Evolutionary conservation across 2,113 vertebrate species (phyloP), one percentile per base, ranked within the genome.

Genomic region (Paracanthobrama guichenoti): DNA sequence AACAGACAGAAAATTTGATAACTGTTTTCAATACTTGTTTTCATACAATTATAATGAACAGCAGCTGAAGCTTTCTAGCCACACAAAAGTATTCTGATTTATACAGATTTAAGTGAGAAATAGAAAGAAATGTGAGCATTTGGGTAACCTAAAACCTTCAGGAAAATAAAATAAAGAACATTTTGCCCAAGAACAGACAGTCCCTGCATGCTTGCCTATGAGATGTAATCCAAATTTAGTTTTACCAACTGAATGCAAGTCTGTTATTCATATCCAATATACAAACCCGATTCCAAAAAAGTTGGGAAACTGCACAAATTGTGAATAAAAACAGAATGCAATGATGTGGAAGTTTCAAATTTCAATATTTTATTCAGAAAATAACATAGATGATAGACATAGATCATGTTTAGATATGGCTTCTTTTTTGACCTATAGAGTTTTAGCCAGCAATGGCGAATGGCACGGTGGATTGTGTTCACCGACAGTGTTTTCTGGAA

Each of bases 171-270:
- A 26, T 9, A 26, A 42, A 69, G 13, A 20, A 42, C 11, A 42
- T 60, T 60, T 78, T 59, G 22, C 13, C 6, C 20, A 60, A 60
- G 31, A 78, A 78, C 75, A 39, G 75, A 39, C 75, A 24, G 20
- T 57, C 39, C 20, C 28, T 24, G 35, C 35, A 35, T 35, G 12
- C 75, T 13, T 24, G 53, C 6, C 31, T 16, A 16, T 60, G 55
- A 2, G 22, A 60, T 24, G 31, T 16, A 1, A 78, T 42, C n/a
- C 35, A 78, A 22, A 78, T 22, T 13, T 18, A 76, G 31, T 42
- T 78, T 60, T 59, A 42, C 50, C 50, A 59, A 20, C 75, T 59
- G 16, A 18, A 67, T 22, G 20, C 18, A 39, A 42, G 35, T 42
- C 75, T 39, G 53, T 31, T 76, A n/a, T 59, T 24, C 2, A 24